A percentile compares a stretch with the other conserved stretches of the same genome.
phyloP scores from a whole-genome alignment of 2,797 vertebrate species.

The Cuculus canorus region DNA sequence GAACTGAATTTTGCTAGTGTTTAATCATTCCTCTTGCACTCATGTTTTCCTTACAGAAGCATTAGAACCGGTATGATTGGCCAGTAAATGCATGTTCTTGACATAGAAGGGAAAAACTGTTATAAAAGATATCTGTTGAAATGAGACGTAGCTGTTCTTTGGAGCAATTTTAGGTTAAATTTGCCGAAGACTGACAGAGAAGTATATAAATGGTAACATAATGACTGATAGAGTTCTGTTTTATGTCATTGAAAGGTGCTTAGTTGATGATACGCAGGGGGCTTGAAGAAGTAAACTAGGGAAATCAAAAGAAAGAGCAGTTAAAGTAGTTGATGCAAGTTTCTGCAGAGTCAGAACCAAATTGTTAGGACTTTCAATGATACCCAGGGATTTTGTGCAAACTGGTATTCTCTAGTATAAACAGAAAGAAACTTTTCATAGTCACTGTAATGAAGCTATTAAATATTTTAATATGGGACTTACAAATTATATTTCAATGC shows the following conservation, averaged over 20 bases:
- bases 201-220: not conserved
- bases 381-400: not conserved
- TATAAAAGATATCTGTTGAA: not conserved
- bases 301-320: not conserved
- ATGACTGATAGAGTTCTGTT: not conserved
- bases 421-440: not conserved
- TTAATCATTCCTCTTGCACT: not conserved
- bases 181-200: not conserved
- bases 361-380: not conserved
- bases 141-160: not conserved
- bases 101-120: not conserved
- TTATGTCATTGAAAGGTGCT: not conserved
- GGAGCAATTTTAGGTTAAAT: slow-evolving; percentile 17
- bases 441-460: not conserved
- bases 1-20: not conserved
- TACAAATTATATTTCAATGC: not conserved
- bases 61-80: not conserved
- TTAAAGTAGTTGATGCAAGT: not conserved
- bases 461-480: not conserved
- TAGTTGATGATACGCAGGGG: not conserved
- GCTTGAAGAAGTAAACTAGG: not conserved
- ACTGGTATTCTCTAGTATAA: not conserved
- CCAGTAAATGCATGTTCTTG: not conserved
- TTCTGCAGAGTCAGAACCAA: not conserved
- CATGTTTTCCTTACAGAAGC: not conserved